phyloP scores from a whole-genome alignment of 1,140 invertebrate genomes.

The Oedothorax gibbosus region DNA sequence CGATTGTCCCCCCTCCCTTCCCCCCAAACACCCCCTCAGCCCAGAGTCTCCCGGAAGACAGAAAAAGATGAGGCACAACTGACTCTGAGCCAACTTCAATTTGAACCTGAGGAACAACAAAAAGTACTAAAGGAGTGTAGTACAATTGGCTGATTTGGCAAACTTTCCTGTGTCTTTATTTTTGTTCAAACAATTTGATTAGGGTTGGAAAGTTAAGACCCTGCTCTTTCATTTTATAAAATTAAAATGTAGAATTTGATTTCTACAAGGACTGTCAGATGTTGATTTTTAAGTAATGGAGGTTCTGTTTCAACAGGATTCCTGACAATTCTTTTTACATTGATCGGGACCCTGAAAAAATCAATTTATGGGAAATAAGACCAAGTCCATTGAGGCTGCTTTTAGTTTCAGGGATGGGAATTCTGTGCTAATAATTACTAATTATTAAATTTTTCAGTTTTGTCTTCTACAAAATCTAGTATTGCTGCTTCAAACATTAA shows the following conservation, averaged over 20 bases:
- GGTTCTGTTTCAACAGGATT: too few species aligned
- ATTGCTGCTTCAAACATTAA: too few species aligned
- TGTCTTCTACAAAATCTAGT: too few species aligned
- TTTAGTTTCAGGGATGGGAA: too few species aligned
- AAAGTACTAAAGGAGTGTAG: neutral
- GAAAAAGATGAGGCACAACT: conserved; percentile 19
- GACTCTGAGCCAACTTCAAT: neutral
- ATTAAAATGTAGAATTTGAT: neutral
- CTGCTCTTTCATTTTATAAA: neutral
- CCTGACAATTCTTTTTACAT: too few species aligned
- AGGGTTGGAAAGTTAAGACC: neutral
- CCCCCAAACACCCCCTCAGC: conserved; percentile 53
- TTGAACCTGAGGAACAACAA: neutral
- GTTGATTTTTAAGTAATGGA: too few species aligned
- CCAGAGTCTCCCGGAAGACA: conserved; percentile 1
- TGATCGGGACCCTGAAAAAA: too few species aligned
- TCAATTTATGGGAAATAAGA: too few species aligned
- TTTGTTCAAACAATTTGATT: neutral
- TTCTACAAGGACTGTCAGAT: neutral
- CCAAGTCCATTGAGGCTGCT: too few species aligned
- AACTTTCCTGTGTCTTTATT: neutral
- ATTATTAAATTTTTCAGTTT: too few species aligned
- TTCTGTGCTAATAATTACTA: too few species aligned
- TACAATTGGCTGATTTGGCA: conserved; percentile 1
- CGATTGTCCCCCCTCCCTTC: conserved; percentile 73